These are phyloP conservation scores for Chrysolina oricalcia DNA, from an alignment of 2,888 invertebrate species.

Conservation along the genomic window DNA sequence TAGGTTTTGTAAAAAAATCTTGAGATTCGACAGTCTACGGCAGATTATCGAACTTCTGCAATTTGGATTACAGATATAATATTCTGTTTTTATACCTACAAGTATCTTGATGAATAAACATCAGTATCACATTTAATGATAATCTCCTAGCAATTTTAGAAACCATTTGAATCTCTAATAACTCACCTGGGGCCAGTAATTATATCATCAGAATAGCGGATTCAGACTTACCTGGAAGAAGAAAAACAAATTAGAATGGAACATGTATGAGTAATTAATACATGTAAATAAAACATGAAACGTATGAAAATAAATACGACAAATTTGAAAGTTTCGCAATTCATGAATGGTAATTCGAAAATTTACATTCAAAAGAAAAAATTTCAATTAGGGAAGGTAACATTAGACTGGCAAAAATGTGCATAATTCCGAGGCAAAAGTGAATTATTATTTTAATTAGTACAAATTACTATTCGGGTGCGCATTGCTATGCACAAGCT, in stretches of 20 bases:
- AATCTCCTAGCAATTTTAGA: conserved; percentile 9
- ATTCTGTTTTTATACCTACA: not conserved
- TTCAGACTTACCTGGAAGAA: conserved; percentile 35
- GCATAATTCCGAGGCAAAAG: conserved; percentile 43
- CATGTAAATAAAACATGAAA: conserved; percentile 47
- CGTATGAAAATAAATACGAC: conserved; percentile 46
- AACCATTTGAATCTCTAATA: conserved; percentile 32
- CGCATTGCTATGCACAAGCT: conserved; percentile 46
- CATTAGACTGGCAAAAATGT: conserved; percentile 31
- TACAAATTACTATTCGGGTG: conserved; percentile 43
- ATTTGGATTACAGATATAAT: not conserved
- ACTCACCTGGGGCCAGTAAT: conserved; percentile 28
- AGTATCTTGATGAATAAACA: not conserved
- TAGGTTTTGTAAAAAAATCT: too few relatives aligned
- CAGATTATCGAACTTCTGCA: too few relatives aligned
- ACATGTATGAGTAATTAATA: conserved; percentile 11
- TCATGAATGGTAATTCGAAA: conserved; percentile 43
- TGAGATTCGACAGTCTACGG: too few relatives aligned
- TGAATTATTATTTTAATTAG: conserved; percentile 47
- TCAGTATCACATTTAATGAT: not conserved
- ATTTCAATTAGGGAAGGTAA: conserved; percentile 30
- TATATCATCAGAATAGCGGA: conserved; percentile 7
- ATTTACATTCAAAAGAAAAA: conserved; percentile 48
- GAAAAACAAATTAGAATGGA: conserved; percentile 22
- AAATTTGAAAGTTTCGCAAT: conserved; percentile 31